These are phyloP conservation scores for Conchocele bisecta DNA, from an alignment of 2,888 invertebrate genomes.

Conservation along the genomic window DNA sequence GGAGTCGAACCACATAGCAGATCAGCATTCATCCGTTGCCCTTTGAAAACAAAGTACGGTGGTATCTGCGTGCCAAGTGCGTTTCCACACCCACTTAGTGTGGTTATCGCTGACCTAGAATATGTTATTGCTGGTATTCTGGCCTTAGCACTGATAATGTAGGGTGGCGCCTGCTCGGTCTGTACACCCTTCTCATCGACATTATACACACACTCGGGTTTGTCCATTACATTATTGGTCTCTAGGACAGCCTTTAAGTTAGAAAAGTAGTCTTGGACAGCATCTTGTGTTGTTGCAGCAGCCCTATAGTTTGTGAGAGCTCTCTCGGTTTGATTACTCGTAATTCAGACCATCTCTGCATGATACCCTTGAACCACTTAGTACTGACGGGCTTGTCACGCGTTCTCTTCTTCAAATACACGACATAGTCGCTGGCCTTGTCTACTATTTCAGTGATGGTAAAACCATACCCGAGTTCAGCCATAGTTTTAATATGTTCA, in stretches of 20 bases:
- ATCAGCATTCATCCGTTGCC: too few relatives aligned
- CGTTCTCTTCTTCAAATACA: too few relatives aligned
- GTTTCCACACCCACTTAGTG: not conserved
- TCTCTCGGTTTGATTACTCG: slow-evolving; percentile 10
- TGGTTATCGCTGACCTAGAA: not conserved
- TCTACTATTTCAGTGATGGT: too few relatives aligned
- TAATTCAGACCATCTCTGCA: slow-evolving; percentile 21
- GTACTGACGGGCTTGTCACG: too few relatives aligned
- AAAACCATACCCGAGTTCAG: too few relatives aligned
- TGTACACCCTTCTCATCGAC: slow-evolving; percentile 26
- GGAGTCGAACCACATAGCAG: too few relatives aligned
- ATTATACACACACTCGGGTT: slow-evolving; percentile 17
- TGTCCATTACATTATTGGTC: not conserved
- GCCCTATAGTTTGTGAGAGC: slow-evolving; percentile 19
- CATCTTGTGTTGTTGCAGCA: not conserved
- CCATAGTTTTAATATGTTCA: too few relatives aligned
- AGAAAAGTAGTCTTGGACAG: slow-evolving; percentile 7
- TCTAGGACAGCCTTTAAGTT: not conserved
- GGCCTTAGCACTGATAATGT: not conserved
- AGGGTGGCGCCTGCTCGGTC: not conserved
- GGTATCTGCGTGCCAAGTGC: not conserved
- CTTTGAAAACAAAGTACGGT: too few relatives aligned
- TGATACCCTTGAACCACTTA: slow-evolving; percentile 16
- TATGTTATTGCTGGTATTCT: not conserved
- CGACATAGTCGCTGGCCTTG: too few relatives aligned